A percentile compares a stretch with the other conserved stretches of the same genome.
Evolutionary conservation across 1,140 invertebrate genomes (phyloP).

Genomic region (Drosophila bipectinata): DNA sequence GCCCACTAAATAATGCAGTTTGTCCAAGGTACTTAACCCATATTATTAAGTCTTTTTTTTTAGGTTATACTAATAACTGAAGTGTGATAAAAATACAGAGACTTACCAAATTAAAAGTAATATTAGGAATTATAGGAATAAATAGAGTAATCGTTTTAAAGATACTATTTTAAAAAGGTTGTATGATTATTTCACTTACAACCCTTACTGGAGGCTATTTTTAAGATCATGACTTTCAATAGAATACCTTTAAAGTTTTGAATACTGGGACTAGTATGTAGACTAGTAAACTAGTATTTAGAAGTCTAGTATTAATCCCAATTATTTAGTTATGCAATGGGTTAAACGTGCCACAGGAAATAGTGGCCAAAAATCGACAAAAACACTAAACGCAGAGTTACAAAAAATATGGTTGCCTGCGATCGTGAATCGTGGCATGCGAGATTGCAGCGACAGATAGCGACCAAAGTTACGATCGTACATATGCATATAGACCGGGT

Average conservation of each 20-base stretch:
- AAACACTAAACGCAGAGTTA: slow-evolving; percentile 28
- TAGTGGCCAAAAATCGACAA: slow-evolving; percentile 24
- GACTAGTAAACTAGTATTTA: too few relatives aligned
- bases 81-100: too few relatives aligned
- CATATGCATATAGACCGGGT: slow-evolving; percentile 43
- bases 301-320: neutral
- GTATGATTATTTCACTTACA: too few relatives aligned
- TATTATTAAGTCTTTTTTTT: neutral
- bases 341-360: slow-evolving; percentile 44
- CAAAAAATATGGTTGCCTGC: slow-evolving; percentile 35
- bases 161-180: too few relatives aligned
- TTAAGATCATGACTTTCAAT: too few relatives aligned
- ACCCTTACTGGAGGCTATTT: too few relatives aligned
- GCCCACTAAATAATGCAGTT: slow-evolving; percentile 56
- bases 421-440: slow-evolving; percentile 47
- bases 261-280: too few relatives aligned
- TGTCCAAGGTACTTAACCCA: slow-evolving; percentile 26
- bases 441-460: slow-evolving; percentile 54
- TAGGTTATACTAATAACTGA: too few relatives aligned
- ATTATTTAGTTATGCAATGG: neutral
- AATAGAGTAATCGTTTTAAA: too few relatives aligned
- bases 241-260: too few relatives aligned
- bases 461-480: slow-evolving; percentile 55
- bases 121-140: too few relatives aligned
- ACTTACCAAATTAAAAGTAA: too few relatives aligned